A percentile compares a stretch with the other conserved stretches of the same genome.
Evolutionary conservation across 2,113 vertebrate species (phyloP).

Genomic region (Pachypanchax playfairii): DNA sequence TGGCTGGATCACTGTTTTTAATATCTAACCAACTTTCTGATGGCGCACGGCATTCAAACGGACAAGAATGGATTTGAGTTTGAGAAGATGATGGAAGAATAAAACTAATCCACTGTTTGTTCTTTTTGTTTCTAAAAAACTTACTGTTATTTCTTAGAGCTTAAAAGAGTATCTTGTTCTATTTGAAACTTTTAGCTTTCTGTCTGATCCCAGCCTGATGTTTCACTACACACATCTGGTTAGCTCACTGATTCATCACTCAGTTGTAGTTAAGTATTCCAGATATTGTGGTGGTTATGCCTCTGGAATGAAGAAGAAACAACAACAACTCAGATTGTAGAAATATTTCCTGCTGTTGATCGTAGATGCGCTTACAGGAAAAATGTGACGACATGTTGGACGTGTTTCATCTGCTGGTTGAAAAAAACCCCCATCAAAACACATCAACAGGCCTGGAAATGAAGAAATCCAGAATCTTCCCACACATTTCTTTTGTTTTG

Average conservation of each 20-base stretch:
- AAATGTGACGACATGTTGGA: background rate
- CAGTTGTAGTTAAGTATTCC: no score
- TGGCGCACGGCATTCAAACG: background rate
- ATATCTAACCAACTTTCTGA: constrained; percentile 30
- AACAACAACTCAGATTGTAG: background rate
- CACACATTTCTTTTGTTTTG: background rate
- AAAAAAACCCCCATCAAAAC: background rate
- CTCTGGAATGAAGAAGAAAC: background rate
- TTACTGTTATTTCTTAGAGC: no score
- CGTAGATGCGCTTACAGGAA: background rate
- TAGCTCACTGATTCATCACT: no score
- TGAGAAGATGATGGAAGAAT: background rate
- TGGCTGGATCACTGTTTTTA: constrained; percentile 24
- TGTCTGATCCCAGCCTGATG: no score
- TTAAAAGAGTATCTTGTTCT: no score
- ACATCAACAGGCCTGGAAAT: background rate
- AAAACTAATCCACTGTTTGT: no score
- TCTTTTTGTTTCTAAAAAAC: no score
- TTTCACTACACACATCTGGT: no score
- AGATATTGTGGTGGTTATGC: no score
- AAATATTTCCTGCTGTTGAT: constrained; percentile 4
- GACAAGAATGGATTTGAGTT: background rate
- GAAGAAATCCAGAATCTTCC: no score
- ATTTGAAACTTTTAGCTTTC: no score
- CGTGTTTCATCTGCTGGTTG: no score